A percentile compares a stretch with the other conserved stretches of the same genome.
Evolutionary conservation across 1,140 invertebrate genomes (phyloP).

Genomic region (Asobara japonica): DNA sequence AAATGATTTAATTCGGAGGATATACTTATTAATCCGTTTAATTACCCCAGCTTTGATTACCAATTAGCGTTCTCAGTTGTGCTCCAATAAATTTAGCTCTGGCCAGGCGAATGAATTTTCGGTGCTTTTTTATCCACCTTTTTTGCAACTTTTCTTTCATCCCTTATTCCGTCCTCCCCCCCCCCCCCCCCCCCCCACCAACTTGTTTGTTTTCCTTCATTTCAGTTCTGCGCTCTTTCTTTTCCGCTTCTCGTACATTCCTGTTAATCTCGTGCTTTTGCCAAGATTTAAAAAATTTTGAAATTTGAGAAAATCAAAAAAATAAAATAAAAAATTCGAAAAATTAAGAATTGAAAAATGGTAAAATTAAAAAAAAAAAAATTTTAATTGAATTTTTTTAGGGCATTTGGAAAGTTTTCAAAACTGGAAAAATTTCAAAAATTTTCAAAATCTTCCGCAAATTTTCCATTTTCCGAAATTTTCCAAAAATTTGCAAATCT

Average conservation of each 20-base stretch:
- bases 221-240: background rate
- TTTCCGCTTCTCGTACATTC: background rate
- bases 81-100: background rate
- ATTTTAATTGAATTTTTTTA: too few species aligned
- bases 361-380: background rate
- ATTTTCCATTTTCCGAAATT: too few species aligned
- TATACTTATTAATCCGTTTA: slow-evolving; percentile 10
- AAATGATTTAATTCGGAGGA: background rate
- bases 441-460: too few species aligned
- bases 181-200: too few species aligned
- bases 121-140: background rate
- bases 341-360: slow-evolving; percentile 9
- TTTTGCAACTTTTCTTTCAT: slow-evolving; percentile 8
- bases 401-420: too few species aligned
- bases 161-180: too few species aligned
- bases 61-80: slow-evolving; percentile 9
- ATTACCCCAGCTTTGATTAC: slow-evolving; percentile 8
- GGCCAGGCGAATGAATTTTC: background rate
- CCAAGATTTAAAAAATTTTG: too few species aligned
- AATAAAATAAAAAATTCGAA: too few species aligned
- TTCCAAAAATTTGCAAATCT: too few species aligned
- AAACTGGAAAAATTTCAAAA: too few species aligned
- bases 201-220: background rate
- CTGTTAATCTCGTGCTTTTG: background rate
- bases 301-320: too few species aligned